Evolutionary conservation across 2,888 invertebrate species (phyloP), one percentile per base, ranked within the genome.

Genomic region (Hyposoter dolosus): DNA sequence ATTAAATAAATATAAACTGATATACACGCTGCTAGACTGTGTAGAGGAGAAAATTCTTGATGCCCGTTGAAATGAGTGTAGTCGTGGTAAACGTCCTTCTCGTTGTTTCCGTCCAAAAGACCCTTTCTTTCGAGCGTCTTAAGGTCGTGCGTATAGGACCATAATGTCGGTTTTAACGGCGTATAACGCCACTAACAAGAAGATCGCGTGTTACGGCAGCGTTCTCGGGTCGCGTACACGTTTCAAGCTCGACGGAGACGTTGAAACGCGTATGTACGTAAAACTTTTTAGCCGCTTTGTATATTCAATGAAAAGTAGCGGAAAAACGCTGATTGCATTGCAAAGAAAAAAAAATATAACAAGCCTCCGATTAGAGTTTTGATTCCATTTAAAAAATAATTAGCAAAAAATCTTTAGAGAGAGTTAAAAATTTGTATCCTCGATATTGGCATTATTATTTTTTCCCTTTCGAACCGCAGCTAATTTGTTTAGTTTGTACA

Each of bases 151-250:
- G 32, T 60, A 79, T 47, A 78, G 45, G 19, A 85, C 88, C 88
- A 90, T 90, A 90, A 90, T 88, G 89, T 89, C 89, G 90, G 87
- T 90, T 90, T 91, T 91, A 91, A 91, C 90, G 90, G 90, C 89
- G 89, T 91, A 90, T 90, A 91, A 91, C 88, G 91, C 88, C 88
- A 89, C 88, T 90, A 91, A 92, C 91, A 91, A 91, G 92, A 90
- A 90, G 90, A 91, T 92, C 90, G 92, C 92, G 92, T 92, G 92
- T 88, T 89, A 85, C 87, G 86, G 86, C 69, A 78, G 47, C 28
- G 23, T 23, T 84, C 81, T 82, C 72, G 4, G 3, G 82, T 85
- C 77, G 84, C 63, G 78, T 85, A 78, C 82, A 81, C 72, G 35
- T 72, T 72, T 23, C 72, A 56, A 19, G 40, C 35, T 40, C 72